These are phyloP conservation scores for Semaprochilodus insignis DNA, from an alignment of 2,797 vertebrate species.

Conservation along the genomic window DNA sequence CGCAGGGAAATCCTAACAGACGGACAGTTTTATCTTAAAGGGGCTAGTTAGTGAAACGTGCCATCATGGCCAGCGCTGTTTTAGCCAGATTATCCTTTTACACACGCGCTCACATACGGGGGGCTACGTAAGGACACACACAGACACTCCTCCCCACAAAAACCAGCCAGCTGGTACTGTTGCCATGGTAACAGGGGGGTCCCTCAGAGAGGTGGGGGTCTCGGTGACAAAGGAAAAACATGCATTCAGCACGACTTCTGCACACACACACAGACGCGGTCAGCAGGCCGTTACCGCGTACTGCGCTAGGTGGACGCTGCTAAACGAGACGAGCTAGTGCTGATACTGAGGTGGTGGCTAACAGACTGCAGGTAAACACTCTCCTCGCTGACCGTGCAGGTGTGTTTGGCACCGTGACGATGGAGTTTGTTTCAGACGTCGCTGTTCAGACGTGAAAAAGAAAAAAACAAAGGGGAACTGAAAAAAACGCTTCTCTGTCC, in stretches of 20 bases:
- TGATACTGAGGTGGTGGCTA: slow-evolving; percentile 9
- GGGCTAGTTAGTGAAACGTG: too few species aligned
- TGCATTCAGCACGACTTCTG: neutral
- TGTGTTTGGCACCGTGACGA: slow-evolving; percentile 21
- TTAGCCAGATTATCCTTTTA: neutral
- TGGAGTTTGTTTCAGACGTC: neutral
- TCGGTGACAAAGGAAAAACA: slow-evolving; percentile 17
- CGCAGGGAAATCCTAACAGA: too few species aligned
- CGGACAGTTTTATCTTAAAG: too few species aligned
- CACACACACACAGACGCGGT: slow-evolving; percentile 13
- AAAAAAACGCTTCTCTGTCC: slow-evolving; percentile 3
- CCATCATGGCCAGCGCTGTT: neutral
- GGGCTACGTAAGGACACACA: neutral
- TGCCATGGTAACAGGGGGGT: slow-evolving; percentile 20
- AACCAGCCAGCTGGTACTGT: slow-evolving; percentile 44
- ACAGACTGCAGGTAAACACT: neutral
- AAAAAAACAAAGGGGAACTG: neutral
- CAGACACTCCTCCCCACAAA: slow-evolving; percentile 13
- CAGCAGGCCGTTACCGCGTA: slow-evolving; percentile 12
- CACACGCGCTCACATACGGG: neutral
- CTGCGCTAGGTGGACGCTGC: slow-evolving; percentile 8
- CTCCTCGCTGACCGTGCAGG: too few species aligned
- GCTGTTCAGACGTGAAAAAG: too few species aligned
- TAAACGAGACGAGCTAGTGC: neutral
- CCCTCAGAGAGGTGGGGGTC: neutral